Conservation (phyloP, 1,140 invertebrate species). For the Muscidifurax raptorellus region DNA sequence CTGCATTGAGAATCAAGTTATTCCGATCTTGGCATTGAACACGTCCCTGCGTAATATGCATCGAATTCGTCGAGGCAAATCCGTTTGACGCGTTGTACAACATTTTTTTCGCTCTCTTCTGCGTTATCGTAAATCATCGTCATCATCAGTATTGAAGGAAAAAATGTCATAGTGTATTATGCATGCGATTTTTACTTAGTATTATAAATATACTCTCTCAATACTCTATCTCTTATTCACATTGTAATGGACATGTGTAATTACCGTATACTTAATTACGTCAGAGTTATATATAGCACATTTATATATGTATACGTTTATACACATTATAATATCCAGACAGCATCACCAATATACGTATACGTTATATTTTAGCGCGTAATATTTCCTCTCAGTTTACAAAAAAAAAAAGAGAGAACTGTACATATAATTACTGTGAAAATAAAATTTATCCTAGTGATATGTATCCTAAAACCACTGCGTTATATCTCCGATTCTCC, state of each 20-base stretch:
- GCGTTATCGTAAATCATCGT: constrained; percentile 15
- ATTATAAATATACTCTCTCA: not conserved
- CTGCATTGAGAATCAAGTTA: not conserved
- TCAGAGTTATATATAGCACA: not conserved
- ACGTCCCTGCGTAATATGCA: too few relatives aligned
- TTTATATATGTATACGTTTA: not conserved
- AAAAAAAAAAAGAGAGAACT: not conserved
- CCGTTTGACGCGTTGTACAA: too few relatives aligned
- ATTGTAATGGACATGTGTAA: not conserved
- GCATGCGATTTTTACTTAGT: not conserved
- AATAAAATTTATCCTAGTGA: constrained; percentile 7
- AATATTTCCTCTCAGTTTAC: not conserved
- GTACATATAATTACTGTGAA: constrained; percentile 39
- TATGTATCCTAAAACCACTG: not conserved
- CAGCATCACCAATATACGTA: constrained; percentile 20
- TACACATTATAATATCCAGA: not conserved
- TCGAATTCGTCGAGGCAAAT: too few relatives aligned
- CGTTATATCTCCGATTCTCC: too few relatives aligned
- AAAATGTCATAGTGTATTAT: not conserved
- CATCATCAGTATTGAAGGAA: constrained; percentile 10
- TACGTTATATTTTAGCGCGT: not conserved
- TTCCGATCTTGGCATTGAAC: not conserved
- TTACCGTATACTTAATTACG: not conserved
- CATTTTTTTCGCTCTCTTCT: not conserved
- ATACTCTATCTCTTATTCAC: not conserved